Base-by-base conservation (phyloP, 2,888 invertebrate genomes). In the Eucriotettix oculatus region DNA sequence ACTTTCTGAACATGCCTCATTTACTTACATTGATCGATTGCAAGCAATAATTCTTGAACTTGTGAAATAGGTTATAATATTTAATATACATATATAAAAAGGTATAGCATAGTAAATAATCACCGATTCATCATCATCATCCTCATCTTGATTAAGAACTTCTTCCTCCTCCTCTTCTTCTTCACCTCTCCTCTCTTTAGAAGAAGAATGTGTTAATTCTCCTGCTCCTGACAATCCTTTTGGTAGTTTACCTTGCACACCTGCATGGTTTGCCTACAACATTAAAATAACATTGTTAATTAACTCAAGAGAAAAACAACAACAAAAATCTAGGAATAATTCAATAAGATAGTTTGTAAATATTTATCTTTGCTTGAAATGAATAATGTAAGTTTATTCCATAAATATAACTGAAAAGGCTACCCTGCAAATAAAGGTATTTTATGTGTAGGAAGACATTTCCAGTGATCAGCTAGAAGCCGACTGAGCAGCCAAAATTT, bases 231-330 rank as follows among this genome's bases (percentile, higher is more conserved):
- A 77, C 16, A 82, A 69, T 3, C 81, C 82, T 59, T 79, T 76
- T 1, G 86, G 84, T 60, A 86, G 66, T 70, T 82, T 84, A 1
- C 86, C 87, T 73, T 81, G 73, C 58, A 84, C 79, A 1, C 90
- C 90, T 0, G 84, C 87, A 69, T 81, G 81, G 74, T 90, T 90
- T 9, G 87, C 66, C 64, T 66, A 61, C 59, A 56, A 43, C 59
- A 42, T 57, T 41, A 58, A 10, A 60, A 56, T 29, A 29, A 29
- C 7, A 29, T 29, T 29, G 7, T 29, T 29, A 29, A 29, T 29
- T 29, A 29, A 5, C 7, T 2, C 7, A 29, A 5, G 29, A 29
- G 7, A 29, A 29, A 29, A n/a, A n/a, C n/a, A n/a, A n/a, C n/a
- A n/a, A 29, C 29, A 29, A 7, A 29, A 29, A 29, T 7, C 29